Evolutionary conservation across 2,113 vertebrate genomes (phyloP).

Genomic region (Mungos mungo): DNA sequence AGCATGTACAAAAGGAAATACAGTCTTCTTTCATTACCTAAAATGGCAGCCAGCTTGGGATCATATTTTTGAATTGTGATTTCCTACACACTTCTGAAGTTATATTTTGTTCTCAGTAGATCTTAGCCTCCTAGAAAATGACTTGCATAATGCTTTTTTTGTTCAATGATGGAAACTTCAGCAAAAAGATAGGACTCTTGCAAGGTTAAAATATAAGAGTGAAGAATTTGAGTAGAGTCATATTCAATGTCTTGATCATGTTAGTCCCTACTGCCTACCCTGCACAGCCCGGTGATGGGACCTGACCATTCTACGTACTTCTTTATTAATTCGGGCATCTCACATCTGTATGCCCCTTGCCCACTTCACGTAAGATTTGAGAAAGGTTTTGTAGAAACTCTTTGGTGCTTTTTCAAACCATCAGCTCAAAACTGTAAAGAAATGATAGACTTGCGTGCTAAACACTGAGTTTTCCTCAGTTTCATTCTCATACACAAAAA

Average conservation of each 20-base stretch:
- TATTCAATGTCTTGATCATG: neutral
- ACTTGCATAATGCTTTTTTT: constrained; percentile 6
- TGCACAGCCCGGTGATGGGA: rapidly evolving
- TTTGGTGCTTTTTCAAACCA: neutral
- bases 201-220: constrained; percentile 51
- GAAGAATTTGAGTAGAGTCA: neutral
- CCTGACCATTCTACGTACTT: neutral
- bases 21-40: neutral
- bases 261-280: neutral
- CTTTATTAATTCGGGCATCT: neutral
- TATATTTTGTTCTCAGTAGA: neutral
- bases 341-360: neutral
- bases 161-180: constrained; percentile 44
- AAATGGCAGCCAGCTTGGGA: neutral
- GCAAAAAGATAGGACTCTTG: constrained; percentile 29
- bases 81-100: constrained; percentile 43
- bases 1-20: constrained; percentile 1
- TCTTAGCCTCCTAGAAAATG: constrained; percentile 32
- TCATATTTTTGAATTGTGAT: neutral
- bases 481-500: neutral
- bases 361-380: neutral
- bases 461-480: neutral
- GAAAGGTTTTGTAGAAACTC: neutral
- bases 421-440: constrained; percentile 25
- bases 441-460: neutral